Conservation (phyloP, 2,113 vertebrate genomes). For the Lamprologus tigripictilis region DNA sequence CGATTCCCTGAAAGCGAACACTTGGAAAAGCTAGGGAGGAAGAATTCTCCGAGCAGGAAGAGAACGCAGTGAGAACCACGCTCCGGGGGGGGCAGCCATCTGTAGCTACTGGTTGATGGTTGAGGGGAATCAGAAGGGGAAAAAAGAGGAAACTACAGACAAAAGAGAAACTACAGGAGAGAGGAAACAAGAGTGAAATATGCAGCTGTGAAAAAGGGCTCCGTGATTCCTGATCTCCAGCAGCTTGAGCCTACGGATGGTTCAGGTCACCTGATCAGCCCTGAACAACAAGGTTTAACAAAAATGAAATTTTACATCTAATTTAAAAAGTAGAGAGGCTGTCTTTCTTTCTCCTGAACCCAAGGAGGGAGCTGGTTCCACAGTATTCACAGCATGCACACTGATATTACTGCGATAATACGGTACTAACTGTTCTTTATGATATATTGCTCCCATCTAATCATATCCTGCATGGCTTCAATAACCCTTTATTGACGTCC, state of each 20-base stretch:
- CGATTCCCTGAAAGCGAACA: not conserved
- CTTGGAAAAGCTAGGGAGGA: not conserved
- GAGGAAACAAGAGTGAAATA: not conserved
- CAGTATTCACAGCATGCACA: not conserved
- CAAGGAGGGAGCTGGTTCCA: not conserved
- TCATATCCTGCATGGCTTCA: not conserved
- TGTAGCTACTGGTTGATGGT: not conserved
- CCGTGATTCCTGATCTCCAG: not conserved
- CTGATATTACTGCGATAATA: not conserved
- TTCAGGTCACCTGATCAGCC: not conserved
- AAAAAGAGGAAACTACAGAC: not conserved
- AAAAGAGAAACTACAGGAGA: not conserved
- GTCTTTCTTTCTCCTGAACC: not conserved
- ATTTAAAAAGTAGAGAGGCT: not conserved
- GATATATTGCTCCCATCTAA: rapidly evolving
- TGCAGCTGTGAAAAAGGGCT: not conserved
- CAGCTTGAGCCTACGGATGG: not conserved
- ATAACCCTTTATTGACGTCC: not conserved
- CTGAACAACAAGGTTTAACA: not conserved
- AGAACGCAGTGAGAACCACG: not conserved
- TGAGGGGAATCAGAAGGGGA: not conserved
- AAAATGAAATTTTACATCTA: rapidly evolving
- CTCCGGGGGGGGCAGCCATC: not conserved
- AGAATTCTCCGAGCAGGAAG: not conserved
- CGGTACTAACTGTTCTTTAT: rapidly evolving